Percentiles rank a stretch among this genome's conserved stretches.
phyloP scores from a whole-genome alignment of 92 coral and sea anemone genomes.

The Epizoanthus rinbou region DNA sequence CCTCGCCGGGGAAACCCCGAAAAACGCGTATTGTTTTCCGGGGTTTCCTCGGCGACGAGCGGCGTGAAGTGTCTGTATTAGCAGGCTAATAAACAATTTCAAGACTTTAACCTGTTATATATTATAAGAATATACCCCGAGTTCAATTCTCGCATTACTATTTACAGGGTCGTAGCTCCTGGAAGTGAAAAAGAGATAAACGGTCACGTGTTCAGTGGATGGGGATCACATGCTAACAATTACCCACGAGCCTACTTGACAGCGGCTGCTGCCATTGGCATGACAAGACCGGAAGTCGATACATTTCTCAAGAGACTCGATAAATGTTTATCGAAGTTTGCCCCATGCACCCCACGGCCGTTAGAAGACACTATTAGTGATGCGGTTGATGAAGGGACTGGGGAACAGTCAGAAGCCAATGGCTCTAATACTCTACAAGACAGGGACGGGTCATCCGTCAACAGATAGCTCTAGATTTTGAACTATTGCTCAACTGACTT shows the following conservation, averaged over 20 bases:
- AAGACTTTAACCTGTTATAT: not conserved
- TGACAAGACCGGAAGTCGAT: conserved; percentile 92
- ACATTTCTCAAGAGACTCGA: conserved; percentile 89
- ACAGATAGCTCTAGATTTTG: not conserved
- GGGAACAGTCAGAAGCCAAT: not conserved
- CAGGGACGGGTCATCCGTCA: conserved; percentile 6
- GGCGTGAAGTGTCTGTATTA: too few species aligned
- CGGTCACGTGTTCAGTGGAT: conserved; percentile 89
- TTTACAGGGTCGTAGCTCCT: conserved; percentile 84
- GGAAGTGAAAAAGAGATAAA: conserved; percentile 84
- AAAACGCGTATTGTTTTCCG: too few species aligned
- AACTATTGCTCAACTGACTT: not conserved
- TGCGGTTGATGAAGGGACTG: not conserved
- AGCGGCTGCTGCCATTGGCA: conserved; percentile 98
- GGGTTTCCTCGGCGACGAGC: too few species aligned
- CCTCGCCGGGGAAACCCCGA: too few species aligned
- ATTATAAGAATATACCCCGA: not conserved
- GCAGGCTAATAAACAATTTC: too few species aligned
- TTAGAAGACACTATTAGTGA: not conserved
- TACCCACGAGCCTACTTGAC: conserved; percentile 93
- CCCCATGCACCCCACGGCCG: conserved; percentile 24
- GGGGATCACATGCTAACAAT: conserved; percentile 92
- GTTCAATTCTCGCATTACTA: not conserved
- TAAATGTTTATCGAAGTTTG: conserved; percentile 79
- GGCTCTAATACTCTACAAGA: conserved; percentile 1